Percentiles rank a stretch among this genome's conserved stretches.
phyloP scores from a whole-genome alignment of 2,113 vertebrate genomes.

The Tonatia bakeri region DNA sequence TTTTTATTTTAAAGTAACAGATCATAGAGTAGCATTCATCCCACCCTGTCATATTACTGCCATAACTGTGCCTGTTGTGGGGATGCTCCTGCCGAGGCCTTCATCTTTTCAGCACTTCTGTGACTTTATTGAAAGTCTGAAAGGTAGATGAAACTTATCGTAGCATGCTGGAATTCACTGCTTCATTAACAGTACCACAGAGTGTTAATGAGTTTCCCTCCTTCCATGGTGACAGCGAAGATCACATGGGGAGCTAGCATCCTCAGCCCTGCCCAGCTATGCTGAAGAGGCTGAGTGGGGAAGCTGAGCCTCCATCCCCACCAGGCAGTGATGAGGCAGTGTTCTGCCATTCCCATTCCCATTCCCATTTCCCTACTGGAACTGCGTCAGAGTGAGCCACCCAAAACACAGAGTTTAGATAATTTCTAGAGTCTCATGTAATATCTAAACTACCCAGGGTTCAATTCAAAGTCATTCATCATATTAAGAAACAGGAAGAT shows the following conservation, averaged over 20 bases:
- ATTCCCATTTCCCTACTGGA: neutral
- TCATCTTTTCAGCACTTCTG: neutral
- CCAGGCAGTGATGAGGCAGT: neutral
- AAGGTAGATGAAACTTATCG: neutral
- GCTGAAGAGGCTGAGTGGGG: neutral
- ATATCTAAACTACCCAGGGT: neutral
- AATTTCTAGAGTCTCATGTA: neutral
- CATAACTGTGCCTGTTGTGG: neutral
- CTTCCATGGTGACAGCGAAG: no score
- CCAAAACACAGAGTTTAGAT: neutral
- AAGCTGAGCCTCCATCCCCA: neutral
- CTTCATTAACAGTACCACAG: neutral
- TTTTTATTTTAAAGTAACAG: neutral
- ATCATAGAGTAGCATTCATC: neutral
- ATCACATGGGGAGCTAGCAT: neutral
- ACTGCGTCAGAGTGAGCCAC: neutral
- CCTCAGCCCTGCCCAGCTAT: neutral
- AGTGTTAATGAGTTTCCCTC: neutral
- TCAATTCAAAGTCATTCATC: neutral
- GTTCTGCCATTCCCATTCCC: neutral
- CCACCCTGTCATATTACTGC: neutral
- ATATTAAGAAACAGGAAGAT: neutral
- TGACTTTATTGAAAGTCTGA: neutral
- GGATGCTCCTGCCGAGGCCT: neutral
- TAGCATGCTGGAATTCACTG: neutral